phyloP scores from a whole-genome alignment of 2,113 vertebrate species.

The Rynchops niger region DNA sequence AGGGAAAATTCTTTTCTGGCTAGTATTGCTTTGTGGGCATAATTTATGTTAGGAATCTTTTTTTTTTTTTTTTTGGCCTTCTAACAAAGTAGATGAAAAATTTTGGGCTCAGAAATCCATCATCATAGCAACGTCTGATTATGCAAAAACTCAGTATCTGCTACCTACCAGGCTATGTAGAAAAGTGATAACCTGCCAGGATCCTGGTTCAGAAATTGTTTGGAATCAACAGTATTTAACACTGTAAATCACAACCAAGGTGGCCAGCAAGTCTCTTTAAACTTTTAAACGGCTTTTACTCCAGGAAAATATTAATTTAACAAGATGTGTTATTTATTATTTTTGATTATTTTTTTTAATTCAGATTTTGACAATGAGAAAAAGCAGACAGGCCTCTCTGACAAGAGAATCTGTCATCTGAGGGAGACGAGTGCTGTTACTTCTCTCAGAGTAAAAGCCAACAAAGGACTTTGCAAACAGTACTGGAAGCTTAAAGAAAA shows the following conservation, averaged over 20 bases:
- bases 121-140: slow-evolving; percentile 4
- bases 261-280: background rate
- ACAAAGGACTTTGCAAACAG: background rate
- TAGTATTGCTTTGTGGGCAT: background rate
- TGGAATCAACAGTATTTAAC: background rate
- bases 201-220: slow-evolving; percentile 25
- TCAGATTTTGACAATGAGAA: background rate
- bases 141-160: slow-evolving; percentile 20
- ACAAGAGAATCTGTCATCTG: background rate
- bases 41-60: background rate
- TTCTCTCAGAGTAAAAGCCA: background rate
- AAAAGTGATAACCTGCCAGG: background rate
- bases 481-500: background rate
- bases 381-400: background rate
- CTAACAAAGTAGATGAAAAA: slow-evolving; percentile 45
- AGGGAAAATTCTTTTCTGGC: background rate
- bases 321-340: background rate
- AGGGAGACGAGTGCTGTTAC: background rate
- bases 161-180: slow-evolving; percentile 24
- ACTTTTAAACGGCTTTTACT: background rate
- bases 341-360: background rate
- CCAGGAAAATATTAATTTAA: background rate
- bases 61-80: background rate
- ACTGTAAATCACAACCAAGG: slow-evolving; percentile 7
- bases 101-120: background rate